phyloP scores from a whole-genome alignment of 2,797 vertebrate genomes.

The Aldrovandia affinis region DNA sequence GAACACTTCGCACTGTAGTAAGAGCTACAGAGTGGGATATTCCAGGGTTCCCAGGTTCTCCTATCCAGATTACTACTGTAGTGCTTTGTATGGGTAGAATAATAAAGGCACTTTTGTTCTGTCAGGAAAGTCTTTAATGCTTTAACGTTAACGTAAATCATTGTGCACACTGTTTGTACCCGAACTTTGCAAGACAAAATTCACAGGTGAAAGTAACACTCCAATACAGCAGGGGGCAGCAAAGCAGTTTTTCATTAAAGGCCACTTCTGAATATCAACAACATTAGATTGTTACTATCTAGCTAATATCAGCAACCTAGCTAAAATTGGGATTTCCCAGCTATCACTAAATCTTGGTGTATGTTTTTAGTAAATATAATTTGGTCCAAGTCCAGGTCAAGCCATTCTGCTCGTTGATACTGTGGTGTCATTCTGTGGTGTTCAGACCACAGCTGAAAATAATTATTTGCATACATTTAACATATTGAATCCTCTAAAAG shows the following conservation, averaged over 20 bases:
- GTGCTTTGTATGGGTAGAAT: background rate
- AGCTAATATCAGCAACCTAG: background rate
- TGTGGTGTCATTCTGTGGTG: background rate
- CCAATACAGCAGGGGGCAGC: background rate
- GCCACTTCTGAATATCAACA: background rate
- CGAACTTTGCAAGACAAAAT: background rate
- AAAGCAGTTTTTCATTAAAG: background rate
- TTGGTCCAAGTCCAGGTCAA: background rate
- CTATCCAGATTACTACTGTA: background rate
- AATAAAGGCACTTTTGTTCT: background rate
- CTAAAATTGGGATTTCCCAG: background rate
- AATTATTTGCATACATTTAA: background rate
- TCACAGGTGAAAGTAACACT: background rate
- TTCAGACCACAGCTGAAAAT: background rate
- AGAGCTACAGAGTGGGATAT: background rate
- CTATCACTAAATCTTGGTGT: background rate
- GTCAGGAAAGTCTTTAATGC: background rate
- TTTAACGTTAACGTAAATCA: background rate
- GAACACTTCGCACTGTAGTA: background rate
- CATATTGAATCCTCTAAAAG: slow-evolving; percentile 2
- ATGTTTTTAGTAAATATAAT: background rate
- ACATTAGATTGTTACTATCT: background rate
- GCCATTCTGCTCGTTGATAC: background rate
- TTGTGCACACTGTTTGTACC: background rate
- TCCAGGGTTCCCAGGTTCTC: background rate